Percentiles rank a stretch among this genome's conserved stretches.
Evolutionary conservation across 1,140 invertebrate species (phyloP).

Genomic region (Lasioglossum baleicum): DNA sequence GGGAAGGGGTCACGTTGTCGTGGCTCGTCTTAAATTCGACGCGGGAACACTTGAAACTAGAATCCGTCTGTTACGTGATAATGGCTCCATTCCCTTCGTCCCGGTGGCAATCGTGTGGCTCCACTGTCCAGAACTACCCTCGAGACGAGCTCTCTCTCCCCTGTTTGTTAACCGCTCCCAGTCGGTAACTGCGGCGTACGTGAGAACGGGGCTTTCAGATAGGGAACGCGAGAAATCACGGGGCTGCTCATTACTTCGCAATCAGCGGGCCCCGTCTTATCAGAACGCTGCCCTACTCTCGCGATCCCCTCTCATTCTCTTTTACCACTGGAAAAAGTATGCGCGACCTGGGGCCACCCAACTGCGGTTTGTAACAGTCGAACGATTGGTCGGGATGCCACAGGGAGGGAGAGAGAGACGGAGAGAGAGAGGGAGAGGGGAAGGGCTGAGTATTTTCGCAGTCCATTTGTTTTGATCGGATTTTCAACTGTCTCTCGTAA

Average conservation of each 20-base stretch:
- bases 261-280: constrained; percentile 76
- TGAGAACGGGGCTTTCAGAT: constrained; percentile 27
- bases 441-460: constrained; percentile 70
- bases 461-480: constrained; percentile 80
- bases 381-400: constrained; percentile 26
- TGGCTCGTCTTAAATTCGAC: constrained; percentile 46
- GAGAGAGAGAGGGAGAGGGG: constrained; percentile 15
- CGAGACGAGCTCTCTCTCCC: constrained; percentile 10
- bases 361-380: constrained; percentile 44
- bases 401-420: not conserved
- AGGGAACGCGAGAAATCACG: constrained; percentile 62
- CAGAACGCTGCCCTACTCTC: constrained; percentile 29
- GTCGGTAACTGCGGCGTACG: not conserved
- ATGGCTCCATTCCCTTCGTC: constrained; percentile 42
- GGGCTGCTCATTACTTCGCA: constrained; percentile 70
- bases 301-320: not conserved
- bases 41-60: constrained; percentile 56
- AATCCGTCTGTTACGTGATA: constrained; percentile 66
- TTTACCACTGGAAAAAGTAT: constrained; percentile 30
- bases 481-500: constrained; percentile 77
- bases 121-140: constrained; percentile 29
- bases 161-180: constrained; percentile 14
- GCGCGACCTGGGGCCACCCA: constrained; percentile 35
- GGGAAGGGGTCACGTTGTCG: no score
- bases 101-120: constrained; percentile 48